Evolutionary conservation across 2,113 vertebrate species (phyloP), one percentile per base, ranked within the genome.

Genomic region (Collichthys lucidus): DNA sequence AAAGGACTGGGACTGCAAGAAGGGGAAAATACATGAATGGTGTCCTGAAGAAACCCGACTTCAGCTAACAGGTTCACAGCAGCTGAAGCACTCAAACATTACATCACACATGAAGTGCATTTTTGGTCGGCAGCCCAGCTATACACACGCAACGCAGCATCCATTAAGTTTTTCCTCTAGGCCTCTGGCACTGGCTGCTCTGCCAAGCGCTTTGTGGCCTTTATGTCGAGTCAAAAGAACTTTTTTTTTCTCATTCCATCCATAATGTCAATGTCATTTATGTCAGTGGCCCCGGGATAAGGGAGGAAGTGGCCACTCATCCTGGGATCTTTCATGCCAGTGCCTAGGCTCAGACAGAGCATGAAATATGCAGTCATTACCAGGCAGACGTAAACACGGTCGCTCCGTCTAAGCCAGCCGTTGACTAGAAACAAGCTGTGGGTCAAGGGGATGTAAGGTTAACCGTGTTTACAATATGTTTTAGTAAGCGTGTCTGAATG

Each of bases 1-100:
- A 96, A 90, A 0, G 96, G 95, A 93, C 96, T 97, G 60, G 93
- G 92, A 82, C 93, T 95, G 64, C 3, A 86, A 26, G n/a, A 69
- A 24, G 40, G 40, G 11, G n/a, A 74, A 31, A 57, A 76, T 19
- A 40, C 56, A 59, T 20, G 0, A 26, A 9, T 31, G 6, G 11
- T 63, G 75, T 44, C 46, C 59, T 22, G 42, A 77, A 79, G 26
- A 82, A 77, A 85, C 73, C 50, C 6, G 56, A 81, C 72, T 60
- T 80, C 29, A 5, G 20, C 52, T 19, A 46, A 52, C 60, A 72
- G 29, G 50, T 70, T 68, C 47, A 77, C 44, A 53, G 59, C 74
- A 81, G 50, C 55, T 46, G 50, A 75, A 70, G 60, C 65, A 57
- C 86, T 77, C 50, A 78, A 83, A 79, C 66, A 63, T 68, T 76